A percentile compares a stretch with the other conserved stretches of the same genome.
Conservation (phyloP, 2,888 invertebrate species). For the Sicus ferrugineus region DNA sequence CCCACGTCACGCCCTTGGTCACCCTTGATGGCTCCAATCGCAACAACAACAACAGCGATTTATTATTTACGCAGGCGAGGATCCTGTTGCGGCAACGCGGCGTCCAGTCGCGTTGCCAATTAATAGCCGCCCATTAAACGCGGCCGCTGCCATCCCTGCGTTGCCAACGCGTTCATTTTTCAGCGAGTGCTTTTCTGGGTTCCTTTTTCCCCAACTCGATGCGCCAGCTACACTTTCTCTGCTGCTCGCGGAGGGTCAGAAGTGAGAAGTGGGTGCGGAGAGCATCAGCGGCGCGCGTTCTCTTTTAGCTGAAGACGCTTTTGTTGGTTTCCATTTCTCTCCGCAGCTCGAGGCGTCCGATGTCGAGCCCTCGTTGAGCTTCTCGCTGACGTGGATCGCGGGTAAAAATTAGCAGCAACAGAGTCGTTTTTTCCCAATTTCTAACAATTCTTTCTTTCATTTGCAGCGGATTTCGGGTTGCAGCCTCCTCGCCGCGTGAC, state of each 20-base stretch:
- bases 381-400: background rate
- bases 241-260: conserved; percentile 13
- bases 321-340: background rate
- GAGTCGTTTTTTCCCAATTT: background rate
- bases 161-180: conserved; percentile 27
- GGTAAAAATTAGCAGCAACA: conserved; percentile 8
- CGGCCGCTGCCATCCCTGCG: background rate
- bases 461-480: background rate
- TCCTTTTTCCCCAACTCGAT: background rate
- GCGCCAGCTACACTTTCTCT: conserved; percentile 22
- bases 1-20: too few species aligned
- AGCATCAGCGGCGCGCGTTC: background rate
- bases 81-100: conserved; percentile 16
- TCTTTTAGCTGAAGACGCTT: background rate
- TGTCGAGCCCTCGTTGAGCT: background rate
- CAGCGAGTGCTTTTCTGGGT: background rate
- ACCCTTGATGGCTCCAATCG: background rate
- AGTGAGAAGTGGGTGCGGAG: conserved; percentile 5
- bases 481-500: background rate
- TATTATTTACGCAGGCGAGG: background rate
- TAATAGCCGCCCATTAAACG: conserved; percentile 27
- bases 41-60: conserved; percentile 1
- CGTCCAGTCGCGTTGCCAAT: conserved; percentile 30
- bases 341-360: too few species aligned
- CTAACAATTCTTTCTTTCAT: background rate